Evolutionary conservation across 2,888 invertebrate species (phyloP), one percentile per base, ranked within the genome.

Genomic region (Gasteruption jaculator): DNA sequence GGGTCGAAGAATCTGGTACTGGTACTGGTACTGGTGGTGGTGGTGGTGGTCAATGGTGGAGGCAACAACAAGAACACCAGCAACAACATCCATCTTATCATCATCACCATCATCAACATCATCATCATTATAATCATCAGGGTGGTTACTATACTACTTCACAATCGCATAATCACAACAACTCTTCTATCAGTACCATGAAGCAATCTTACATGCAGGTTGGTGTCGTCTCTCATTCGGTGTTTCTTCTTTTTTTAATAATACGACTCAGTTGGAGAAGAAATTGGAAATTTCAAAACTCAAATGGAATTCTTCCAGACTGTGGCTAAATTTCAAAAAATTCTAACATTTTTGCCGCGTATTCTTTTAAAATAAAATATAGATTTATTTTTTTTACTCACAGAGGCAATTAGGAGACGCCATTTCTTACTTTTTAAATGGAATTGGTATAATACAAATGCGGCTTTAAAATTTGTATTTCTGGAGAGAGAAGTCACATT

Each of bases 131-230:
- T 47, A 59, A 63, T 53, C 64, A 63, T 55, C 67, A 63, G 54
- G 66, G 66, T 50, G 61, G 58, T 58, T 61, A 61, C 66, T 67
- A 65, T 57, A 65, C 66, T 56, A 58, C 66, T 46, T 63, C 68
- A 54, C 68, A 65, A 62, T 62, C 63, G 56, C 62, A 68, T 53
- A n/a, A n/a, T n/a, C 58, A 60, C 60, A 65, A 69, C 62, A 66
- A 64, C 63, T 68, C 66, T 54, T 65, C 69, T 52, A 67, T 68
- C 59, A 63, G 63, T 57, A 66, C 67, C 52, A 71, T 73, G 71
- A 73, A 71, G 68, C 73, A 73, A 65, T 72, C 71, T 56, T 73
- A 72, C 56, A 71, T 73, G 67, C 73, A 73, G 73, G 73, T 73
- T 71, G 44, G 54, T n/a, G n/a, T n/a, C n/a, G n/a, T n/a, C n/a